Conservation (phyloP, 2,797 vertebrate genomes). For the Spizella passerina region DNA sequence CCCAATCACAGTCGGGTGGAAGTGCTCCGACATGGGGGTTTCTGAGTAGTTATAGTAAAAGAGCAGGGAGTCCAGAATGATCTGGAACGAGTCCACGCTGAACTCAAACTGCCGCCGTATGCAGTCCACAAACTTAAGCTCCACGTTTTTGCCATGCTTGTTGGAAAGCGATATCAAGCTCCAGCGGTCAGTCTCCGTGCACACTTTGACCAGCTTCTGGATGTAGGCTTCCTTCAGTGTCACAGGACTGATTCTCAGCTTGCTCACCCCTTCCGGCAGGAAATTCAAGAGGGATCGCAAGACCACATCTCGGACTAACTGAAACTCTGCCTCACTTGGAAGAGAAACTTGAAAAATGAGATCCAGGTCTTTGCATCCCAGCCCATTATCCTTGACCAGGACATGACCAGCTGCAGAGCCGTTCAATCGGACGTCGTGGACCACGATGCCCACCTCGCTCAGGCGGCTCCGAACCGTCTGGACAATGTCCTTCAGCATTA, state of each 20-base stretch:
- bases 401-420: constrained; percentile 96
- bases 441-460: constrained; percentile 84
- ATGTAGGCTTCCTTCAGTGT: constrained; percentile 96
- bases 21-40: constrained; percentile 83
- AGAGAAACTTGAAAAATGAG: constrained; percentile 94
- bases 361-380: constrained; percentile 97
- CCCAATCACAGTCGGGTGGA: constrained; percentile 87
- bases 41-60: constrained; percentile 84
- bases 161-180: constrained; percentile 98
- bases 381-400: constrained; percentile 91
- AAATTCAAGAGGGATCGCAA: constrained; percentile 92
- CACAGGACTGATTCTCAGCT: constrained; percentile 90
- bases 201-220: constrained; percentile 96
- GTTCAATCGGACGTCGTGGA: constrained; percentile 91
- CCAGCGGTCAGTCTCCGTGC: constrained; percentile 94
- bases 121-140: constrained; percentile 95
- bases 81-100: constrained; percentile 98
- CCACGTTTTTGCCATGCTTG: constrained; percentile 93
- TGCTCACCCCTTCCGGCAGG: constrained; percentile 93
- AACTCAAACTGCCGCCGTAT: constrained; percentile 97
- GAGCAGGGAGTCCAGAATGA: constrained; percentile 92
- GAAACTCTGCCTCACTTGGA: constrained; percentile 87
- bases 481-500: constrained; percentile 92
- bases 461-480: constrained; percentile 86
- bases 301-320: constrained; percentile 92